These are phyloP conservation scores for Lissonota sp. DNA, from an alignment of 2,888 invertebrate genomes.

Conservation along the genomic window DNA sequence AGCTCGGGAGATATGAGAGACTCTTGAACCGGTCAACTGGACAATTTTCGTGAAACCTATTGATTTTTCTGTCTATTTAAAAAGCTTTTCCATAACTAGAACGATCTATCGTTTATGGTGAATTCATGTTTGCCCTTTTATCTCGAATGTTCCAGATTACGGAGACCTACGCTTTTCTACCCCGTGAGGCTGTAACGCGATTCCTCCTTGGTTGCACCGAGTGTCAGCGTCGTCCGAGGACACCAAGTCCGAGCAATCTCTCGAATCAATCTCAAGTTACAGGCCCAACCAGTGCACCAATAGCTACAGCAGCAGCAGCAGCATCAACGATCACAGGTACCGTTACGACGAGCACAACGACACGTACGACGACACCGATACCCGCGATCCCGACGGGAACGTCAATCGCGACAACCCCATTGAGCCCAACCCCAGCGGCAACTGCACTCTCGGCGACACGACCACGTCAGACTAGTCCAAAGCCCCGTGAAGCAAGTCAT, in stretches of 20 bases:
- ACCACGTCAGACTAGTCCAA: slow-evolving; percentile 73
- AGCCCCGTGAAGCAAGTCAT: slow-evolving; percentile 77
- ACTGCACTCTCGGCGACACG: slow-evolving; percentile 66
- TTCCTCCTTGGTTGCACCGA: slow-evolving; percentile 97
- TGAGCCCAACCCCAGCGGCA: slow-evolving; percentile 74
- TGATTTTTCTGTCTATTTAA: too few relatives aligned
- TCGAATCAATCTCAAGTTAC: slow-evolving; percentile 78
- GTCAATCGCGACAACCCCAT: slow-evolving; percentile 68
- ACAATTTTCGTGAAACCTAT: too few relatives aligned
- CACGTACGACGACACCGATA: slow-evolving; percentile 66
- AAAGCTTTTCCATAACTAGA: too few relatives aligned
- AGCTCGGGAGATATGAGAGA: too few relatives aligned
- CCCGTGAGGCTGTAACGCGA: slow-evolving; percentile 97
- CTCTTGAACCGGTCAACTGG: too few relatives aligned
- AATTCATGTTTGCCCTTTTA: neutral
- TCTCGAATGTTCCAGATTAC: slow-evolving; percentile 90
- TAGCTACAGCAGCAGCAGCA: slow-evolving; percentile 67
- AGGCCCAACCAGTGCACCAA: slow-evolving; percentile 75
- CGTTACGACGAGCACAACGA: slow-evolving; percentile 58
- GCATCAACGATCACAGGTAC: slow-evolving; percentile 68
- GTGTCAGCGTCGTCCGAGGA: slow-evolving; percentile 93
- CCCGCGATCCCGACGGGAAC: slow-evolving; percentile 65
- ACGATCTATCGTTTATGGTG: too few relatives aligned
- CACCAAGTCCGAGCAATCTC: slow-evolving; percentile 85
- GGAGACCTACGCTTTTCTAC: slow-evolving; percentile 97